Percentiles rank a stretch among this genome's conserved stretches.
These are phyloP conservation scores for Lottia gigantea DNA, from an alignment of 2,888 invertebrate genomes.

Conservation along the genomic window DNA sequence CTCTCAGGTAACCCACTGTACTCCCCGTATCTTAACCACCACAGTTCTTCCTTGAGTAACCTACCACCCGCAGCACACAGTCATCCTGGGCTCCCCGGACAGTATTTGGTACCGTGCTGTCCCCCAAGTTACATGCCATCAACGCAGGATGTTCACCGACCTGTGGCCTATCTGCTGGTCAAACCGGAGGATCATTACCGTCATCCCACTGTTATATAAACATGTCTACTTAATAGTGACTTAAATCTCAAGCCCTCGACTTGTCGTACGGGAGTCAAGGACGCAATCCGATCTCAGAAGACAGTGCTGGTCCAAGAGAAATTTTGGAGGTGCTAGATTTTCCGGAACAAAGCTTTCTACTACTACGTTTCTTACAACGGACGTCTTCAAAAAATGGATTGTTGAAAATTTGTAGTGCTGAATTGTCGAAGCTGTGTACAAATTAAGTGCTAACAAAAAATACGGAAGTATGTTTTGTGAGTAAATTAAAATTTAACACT, in stretches of 20 bases:
- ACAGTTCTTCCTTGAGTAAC: conserved; percentile 40
- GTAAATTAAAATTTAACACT: too few relatives aligned
- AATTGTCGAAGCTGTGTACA: too few relatives aligned
- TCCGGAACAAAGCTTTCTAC: too few relatives aligned
- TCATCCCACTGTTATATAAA: conserved; percentile 53
- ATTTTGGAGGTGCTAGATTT: too few relatives aligned
- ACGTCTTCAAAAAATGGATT: too few relatives aligned
- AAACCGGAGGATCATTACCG: conserved; percentile 67
- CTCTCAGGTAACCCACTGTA: conserved; percentile 37
- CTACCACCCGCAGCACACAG: conserved; percentile 50
- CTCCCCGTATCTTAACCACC: conserved; percentile 52
- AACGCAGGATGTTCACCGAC: conserved; percentile 61
- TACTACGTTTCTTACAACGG: too few relatives aligned
- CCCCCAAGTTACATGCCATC: conserved; percentile 59
- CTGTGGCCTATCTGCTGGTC: conserved; percentile 66
- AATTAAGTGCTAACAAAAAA: too few relatives aligned
- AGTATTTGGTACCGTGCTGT: conserved; percentile 63
- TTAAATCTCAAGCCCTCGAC: neutral
- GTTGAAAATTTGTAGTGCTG: too few relatives aligned
- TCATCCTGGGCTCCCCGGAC: conserved; percentile 48
- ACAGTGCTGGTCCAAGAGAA: neutral
- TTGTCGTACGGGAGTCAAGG: too few relatives aligned
- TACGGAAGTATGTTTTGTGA: too few relatives aligned
- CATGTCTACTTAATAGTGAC: neutral
- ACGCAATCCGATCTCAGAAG: neutral